These are phyloP conservation scores for Lepus timidus DNA, from an alignment of 2,113 vertebrate species.

Conservation along the genomic window DNA sequence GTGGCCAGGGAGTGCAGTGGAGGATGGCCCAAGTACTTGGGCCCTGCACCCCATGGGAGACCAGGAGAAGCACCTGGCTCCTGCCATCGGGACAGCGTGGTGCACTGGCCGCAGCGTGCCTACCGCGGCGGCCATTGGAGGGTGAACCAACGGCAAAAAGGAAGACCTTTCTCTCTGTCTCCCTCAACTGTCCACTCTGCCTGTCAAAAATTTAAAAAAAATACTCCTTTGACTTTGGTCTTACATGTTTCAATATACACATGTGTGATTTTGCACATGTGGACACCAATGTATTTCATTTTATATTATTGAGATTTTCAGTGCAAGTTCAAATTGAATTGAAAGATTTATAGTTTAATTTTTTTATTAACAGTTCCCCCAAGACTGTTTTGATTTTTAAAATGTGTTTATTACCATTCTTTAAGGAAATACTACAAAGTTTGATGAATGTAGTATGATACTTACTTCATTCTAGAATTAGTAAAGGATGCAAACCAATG, in stretches of 20 bases:
- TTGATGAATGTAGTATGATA: background rate
- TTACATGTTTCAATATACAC: constrained; percentile 13
- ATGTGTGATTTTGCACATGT: background rate
- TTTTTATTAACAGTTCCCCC: background rate
- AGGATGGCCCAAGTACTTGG: too few relatives aligned
- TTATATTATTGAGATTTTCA: background rate
- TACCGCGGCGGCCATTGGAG: too few relatives aligned
- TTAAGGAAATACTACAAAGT: background rate
- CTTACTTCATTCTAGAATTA: background rate
- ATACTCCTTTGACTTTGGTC: background rate
- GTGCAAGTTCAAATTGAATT: background rate
- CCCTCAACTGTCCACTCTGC: too few relatives aligned
- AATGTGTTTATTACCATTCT: background rate
- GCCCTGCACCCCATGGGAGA: too few relatives aligned
- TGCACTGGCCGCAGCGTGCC: too few relatives aligned
- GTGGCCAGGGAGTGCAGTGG: too few relatives aligned
- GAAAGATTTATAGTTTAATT: constrained; percentile 18
- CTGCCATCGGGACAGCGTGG: too few relatives aligned
- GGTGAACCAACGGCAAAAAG: too few relatives aligned
- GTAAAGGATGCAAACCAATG: background rate
- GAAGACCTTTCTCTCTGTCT: too few relatives aligned
- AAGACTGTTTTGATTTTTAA: constrained; percentile 16
- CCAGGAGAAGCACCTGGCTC: too few relatives aligned
- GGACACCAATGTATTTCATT: constrained; percentile 37
- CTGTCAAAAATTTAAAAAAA: too few relatives aligned